phyloP scores from a whole-genome alignment of 2,797 vertebrate species.

The Otus scops region DNA sequence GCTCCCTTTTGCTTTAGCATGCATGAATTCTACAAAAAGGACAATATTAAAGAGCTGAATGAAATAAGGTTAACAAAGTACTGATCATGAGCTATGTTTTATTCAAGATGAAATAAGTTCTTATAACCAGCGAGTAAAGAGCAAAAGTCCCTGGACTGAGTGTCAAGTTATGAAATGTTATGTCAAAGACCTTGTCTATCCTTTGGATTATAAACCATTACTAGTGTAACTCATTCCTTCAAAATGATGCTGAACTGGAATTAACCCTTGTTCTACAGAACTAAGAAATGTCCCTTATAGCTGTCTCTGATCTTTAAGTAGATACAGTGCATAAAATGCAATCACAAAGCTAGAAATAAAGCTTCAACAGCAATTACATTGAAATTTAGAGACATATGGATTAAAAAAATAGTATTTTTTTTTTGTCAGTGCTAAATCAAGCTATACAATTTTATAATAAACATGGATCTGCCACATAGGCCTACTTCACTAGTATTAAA shows the following conservation, averaged over 20 bases:
- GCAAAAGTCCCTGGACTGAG: background rate
- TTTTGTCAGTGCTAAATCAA: background rate
- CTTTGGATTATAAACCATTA: background rate
- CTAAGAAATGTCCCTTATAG: background rate
- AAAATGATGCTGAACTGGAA: background rate
- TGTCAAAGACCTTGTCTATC: background rate
- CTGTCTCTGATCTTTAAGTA: background rate
- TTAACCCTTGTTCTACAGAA: background rate
- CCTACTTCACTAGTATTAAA: background rate
- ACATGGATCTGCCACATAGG: background rate
- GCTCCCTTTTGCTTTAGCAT: background rate
- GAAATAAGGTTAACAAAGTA: background rate
- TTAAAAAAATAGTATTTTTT: background rate
- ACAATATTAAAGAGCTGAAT: background rate
- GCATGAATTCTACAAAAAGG: background rate
- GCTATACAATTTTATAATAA: background rate
- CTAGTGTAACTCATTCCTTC: background rate
- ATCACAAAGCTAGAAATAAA: background rate
- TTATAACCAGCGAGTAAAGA: background rate
- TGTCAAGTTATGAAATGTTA: background rate
- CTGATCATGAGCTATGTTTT: background rate
- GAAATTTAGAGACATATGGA: background rate
- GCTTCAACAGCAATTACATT: background rate
- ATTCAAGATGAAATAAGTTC: background rate
- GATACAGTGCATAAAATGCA: background rate